These are phyloP conservation scores for Macroramphosus scolopax DNA, from an alignment of 2,797 vertebrate species.

Conservation along the genomic window DNA sequence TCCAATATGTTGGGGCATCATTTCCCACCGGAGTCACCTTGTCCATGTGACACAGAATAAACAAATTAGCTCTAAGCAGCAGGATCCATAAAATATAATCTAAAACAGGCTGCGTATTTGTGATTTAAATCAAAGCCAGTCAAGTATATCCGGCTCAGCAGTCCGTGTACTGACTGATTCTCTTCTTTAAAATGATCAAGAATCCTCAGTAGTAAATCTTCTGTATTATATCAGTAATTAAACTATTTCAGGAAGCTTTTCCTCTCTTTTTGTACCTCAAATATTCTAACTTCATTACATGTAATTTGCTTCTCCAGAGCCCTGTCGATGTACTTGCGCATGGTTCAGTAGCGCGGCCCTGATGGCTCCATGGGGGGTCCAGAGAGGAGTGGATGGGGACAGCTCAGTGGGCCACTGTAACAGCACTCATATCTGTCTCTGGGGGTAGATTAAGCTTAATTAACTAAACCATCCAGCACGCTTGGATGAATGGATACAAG, in stretches of 20 bases:
- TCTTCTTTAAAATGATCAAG: conserved; percentile 1
- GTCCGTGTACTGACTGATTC: background rate
- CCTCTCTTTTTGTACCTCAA: conserved; percentile 2
- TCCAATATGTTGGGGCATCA: background rate
- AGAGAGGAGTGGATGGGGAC: conserved; percentile 53
- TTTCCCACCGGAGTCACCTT: conserved; percentile 17
- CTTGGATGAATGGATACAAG: conserved; percentile 73
- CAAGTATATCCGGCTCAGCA: background rate
- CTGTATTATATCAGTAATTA: conserved; percentile 11
- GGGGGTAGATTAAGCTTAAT: conserved; percentile 78
- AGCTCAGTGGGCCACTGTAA: conserved; percentile 67
- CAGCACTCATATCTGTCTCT: conserved; percentile 71
- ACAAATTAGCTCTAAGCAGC: conserved; percentile 16
- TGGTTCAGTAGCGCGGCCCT: conserved; percentile 45
- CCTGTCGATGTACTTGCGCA: conserved; percentile 43
- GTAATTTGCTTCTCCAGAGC: conserved; percentile 39
- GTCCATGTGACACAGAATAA: conserved; percentile 19
- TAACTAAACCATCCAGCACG: conserved; percentile 77
- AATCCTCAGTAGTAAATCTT: conserved; percentile 2
- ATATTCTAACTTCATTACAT: conserved; percentile 27
- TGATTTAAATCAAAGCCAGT: conserved; percentile 16
- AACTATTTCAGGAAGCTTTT: background rate
- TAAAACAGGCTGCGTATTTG: conserved; percentile 11
- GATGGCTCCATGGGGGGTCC: conserved; percentile 50
- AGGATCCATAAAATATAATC: conserved; percentile 21